Evolutionary conservation across 2,797 vertebrate genomes (phyloP), one percentile per base, ranked within the genome.

Genomic region (Sphaeramia orbicularis): DNA sequence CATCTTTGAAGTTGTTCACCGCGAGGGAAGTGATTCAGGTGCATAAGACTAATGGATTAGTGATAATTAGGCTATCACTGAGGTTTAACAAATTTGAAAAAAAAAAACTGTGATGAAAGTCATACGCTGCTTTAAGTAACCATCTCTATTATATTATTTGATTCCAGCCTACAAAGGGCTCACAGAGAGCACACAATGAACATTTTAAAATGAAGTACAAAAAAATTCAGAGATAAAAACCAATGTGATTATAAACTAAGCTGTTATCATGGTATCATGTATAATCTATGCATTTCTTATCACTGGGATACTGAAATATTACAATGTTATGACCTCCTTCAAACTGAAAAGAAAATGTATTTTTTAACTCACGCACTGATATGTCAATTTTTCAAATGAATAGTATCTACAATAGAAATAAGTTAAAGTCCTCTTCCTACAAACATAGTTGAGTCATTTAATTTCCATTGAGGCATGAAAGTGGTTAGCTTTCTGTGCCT

Each of bases 71-170:
- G n/a, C n/a, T n/a, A n/a, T n/a, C n/a, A n/a, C n/a, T n/a, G n/a
- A n/a, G n/a, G n/a, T n/a, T n/a, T n/a, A n/a, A n/a, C n/a, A n/a
- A n/a, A n/a, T n/a, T n/a, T n/a, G n/a, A n/a, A n/a, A n/a, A n/a
- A n/a, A n/a, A n/a, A n/a, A n/a, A n/a, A n/a, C n/a, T n/a, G n/a
- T n/a, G n/a, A n/a, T n/a, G n/a, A n/a, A n/a, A n/a, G n/a, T n/a
- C n/a, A n/a, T 68, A 49, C n/a, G 50, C 10, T 40, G n/a, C 48
- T 45, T 37, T 47, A 52, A 65, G 53, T 57, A 41, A 61, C 27
- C 6, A 8, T 52, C 48, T 32, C 8, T 35, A 64, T 73, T 38
- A 60, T 55, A 68, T 78, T 73, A 63, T 58, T 27, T 24, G 7
- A 14, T 61, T 24, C 6, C 24, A 50, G 21, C n/a, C 42, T 40